Base-by-base conservation (phyloP, 2,888 invertebrate species). In the Bunonema sp. region DNA sequence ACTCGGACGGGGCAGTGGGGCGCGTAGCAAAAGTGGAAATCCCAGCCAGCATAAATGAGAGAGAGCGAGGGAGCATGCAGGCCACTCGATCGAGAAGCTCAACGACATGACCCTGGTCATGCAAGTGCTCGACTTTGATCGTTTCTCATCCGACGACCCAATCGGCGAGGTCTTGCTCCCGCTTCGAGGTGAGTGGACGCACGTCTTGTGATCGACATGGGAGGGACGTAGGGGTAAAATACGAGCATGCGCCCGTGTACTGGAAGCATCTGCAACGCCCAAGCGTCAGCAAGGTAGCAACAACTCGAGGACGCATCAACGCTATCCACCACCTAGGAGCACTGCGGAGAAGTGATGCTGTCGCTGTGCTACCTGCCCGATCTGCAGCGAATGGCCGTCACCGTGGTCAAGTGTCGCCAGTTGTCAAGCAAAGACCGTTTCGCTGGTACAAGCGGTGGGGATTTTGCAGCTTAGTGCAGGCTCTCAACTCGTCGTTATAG, bases 331-430 rank as follows among this genome's bases (percentile, higher is more conserved):
- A n/a, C n/a, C n/a, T n/a, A 65, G 63, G 71, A 82, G 80, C 81
- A 82, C 57, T 83, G 82, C 15, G 88, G 88, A 0, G 88, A 89
- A 71, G 70, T 89, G 64, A 86, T 88, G 85, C 70, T 89, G 39
- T 85, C 87, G 0, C 74, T 89, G 34, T 86, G 87, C 64, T 89
- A 86, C 70, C 74, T 88, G 26, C 88, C 88, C n/a, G 86, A 84
- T 19, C 86, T 86, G 22, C 85, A 84, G 15, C 79, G 87, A 20
- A 76, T 89, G 16, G 88, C 87, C 0, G 79, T 87, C 16, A 86
- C 85, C 0, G 78, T 88, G 34, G 82, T 88, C 57, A 88, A 88
- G 71, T 87, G 82, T 1, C 76, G 85, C 46, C 84, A 86, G 68
- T 75, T 89, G 21, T 82, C 84, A 68, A 82, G 51, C 3, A 57